phyloP scores from a whole-genome alignment of 2,113 vertebrate species.

The Cheirogaleus medius region DNA sequence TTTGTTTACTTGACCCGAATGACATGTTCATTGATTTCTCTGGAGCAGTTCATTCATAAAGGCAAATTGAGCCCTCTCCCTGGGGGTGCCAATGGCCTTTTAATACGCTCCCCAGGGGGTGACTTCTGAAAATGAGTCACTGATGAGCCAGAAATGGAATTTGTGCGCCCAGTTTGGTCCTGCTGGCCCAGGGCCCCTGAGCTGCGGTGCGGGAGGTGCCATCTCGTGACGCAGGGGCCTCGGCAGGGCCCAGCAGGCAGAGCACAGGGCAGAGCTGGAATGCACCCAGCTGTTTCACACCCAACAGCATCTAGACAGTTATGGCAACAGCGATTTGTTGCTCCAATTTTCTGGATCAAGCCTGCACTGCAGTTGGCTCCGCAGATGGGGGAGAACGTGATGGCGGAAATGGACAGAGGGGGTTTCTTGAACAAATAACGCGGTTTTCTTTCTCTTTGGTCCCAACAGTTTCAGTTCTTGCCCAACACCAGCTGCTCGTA shows the following conservation, averaged over 20 bases:
- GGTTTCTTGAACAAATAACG: neutral
- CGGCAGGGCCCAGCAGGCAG: fast-evolving
- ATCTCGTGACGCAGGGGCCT: neutral
- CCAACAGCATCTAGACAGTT: neutral
- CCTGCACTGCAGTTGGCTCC: neutral
- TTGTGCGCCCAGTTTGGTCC: neutral
- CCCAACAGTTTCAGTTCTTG: neutral
- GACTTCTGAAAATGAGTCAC: slow-evolving; percentile 66
- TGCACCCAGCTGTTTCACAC: neutral
- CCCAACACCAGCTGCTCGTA: neutral
- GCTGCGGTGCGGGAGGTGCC: neutral
- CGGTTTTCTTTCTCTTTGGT: neutral
- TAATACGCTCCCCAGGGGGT: slow-evolving; percentile 71
- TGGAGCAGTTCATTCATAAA: slow-evolving; percentile 76
- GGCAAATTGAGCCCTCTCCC: slow-evolving; percentile 64
- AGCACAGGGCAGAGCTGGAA: neutral
- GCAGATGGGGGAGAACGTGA: fast-evolving
- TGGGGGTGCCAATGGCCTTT: slow-evolving; percentile 71
- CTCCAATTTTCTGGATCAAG: neutral
- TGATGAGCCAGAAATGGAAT: slow-evolving; percentile 74
- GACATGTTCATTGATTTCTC: slow-evolving; percentile 76
- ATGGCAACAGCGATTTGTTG: neutral
- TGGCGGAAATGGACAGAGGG: neutral
- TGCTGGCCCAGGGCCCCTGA: neutral
- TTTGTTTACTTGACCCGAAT: slow-evolving; percentile 79